Percentiles rank a stretch among this genome's conserved stretches.
phyloP scores from a whole-genome alignment of 37 sponge, comb jelly and placozoan genomes.

The Theonella swinhoei region DNA sequence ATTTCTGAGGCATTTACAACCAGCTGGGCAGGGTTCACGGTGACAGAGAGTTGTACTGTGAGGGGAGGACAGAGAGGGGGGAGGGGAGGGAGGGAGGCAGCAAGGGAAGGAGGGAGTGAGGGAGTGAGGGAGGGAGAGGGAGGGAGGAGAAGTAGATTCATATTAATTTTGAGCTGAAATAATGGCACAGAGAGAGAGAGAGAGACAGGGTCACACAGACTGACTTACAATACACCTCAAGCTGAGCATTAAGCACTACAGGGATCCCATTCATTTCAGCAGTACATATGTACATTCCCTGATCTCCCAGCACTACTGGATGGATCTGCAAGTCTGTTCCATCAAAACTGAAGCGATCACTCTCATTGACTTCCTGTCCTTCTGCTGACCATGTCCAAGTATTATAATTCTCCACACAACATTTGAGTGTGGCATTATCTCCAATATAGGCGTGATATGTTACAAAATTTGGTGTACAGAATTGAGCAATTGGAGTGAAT shows the following conservation, averaged over 20 bases:
- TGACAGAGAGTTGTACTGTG: not conserved
- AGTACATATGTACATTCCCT: not conserved
- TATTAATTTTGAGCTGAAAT: too few relatives aligned
- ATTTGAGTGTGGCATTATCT: not conserved
- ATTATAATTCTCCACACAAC: not conserved
- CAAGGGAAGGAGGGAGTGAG: too few relatives aligned
- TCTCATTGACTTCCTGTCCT: not conserved
- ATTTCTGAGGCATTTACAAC: not conserved
- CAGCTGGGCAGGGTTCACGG: not conserved
- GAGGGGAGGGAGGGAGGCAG: not conserved
- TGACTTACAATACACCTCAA: too few relatives aligned
- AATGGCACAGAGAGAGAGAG: too few relatives aligned
- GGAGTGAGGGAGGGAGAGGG: too few relatives aligned
- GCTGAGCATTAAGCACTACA: too few relatives aligned
- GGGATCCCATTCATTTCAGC: too few relatives aligned
- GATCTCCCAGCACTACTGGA: not conserved
- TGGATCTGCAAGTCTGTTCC: not conserved
- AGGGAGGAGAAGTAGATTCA: not conserved
- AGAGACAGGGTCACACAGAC: too few relatives aligned
- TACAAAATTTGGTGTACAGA: not conserved
- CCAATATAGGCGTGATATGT: not conserved
- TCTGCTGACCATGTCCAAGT: not conserved
- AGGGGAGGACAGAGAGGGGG: too few relatives aligned
- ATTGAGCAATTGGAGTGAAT: not conserved
- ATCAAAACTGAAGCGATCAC: not conserved